These are phyloP conservation scores for Heliconius sara DNA, from an alignment of 2,888 invertebrate genomes.

Conservation along the genomic window DNA sequence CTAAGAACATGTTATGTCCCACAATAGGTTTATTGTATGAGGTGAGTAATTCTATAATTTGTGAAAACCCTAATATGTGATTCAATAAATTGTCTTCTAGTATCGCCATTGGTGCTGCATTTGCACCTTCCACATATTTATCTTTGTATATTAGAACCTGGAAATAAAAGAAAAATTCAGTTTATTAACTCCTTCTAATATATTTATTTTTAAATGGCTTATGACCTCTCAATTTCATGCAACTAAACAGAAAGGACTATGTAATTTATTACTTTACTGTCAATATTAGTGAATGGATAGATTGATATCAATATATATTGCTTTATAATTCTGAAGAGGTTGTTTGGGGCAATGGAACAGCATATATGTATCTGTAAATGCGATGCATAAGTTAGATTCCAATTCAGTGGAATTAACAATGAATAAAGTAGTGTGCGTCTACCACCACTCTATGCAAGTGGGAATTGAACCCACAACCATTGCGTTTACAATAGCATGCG, in stretches of 20 bases:
- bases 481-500: too few species aligned
- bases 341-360: too few species aligned
- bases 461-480: too few species aligned
- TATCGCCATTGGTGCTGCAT: conserved; percentile 62
- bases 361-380: too few species aligned
- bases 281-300: too few species aligned
- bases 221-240: background rate
- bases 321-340: too few species aligned
- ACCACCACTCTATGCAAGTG: too few species aligned
- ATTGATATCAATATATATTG: too few species aligned
- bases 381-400: too few species aligned
- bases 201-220: background rate
- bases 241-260: background rate
- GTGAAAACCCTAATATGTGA: conserved; percentile 86
- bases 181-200: background rate
- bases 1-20: conserved; percentile 90
- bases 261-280: background rate
- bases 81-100: conserved; percentile 80
- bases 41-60: conserved; percentile 85
- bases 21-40: conserved; percentile 87
- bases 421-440: too few species aligned
- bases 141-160: conserved; percentile 75
- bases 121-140: conserved; percentile 71
- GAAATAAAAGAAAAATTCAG: conserved; percentile 41
- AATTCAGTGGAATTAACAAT: too few species aligned